Evolutionary conservation across 2,113 vertebrate species (phyloP), one percentile per base, ranked within the genome.

Genomic region (Protomyctophum bolini): DNA sequence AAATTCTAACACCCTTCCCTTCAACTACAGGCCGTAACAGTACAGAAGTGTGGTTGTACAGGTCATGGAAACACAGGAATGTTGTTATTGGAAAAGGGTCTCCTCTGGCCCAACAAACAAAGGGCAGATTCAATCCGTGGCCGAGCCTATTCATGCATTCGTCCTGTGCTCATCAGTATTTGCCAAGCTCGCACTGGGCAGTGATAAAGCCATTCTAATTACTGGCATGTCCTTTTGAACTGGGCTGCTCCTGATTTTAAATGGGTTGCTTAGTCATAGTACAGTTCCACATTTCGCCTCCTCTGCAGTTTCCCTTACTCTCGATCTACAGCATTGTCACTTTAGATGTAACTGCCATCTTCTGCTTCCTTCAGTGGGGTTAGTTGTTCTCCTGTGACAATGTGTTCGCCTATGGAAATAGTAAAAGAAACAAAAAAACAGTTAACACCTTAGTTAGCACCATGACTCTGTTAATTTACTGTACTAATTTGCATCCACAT

Each of bases 381-480:
- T 88, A 98, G 92, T 99, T 99, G 92, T 99, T 99, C 86, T 99
- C 97, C 74, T 95, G 93, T 0, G 94, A 95, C 62, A 89, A 60
- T 61, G 87, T 86, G 8, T 84, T 86, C n/a, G 91, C 92, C 97
- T 98, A 33, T 9, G n/a, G 68, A 72, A 72, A 56, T n/a, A 29
- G 49, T 7, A 9, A 59, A 29, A 65, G 10, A 41, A 73, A 73
- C 11, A 47, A 50, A 14, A 66, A 41, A n/a, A 3, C 7, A 60
- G 50, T 15, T 7, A 21, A 41, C 5, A 41, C 33, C 33, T n/a
- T n/a, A n/a, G n/a, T n/a, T 41, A 4, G 33, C 33, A 6, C 33
- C 33, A 41, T 41, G 33, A 41, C 33, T 41, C 33, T 41, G 33
- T 4, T 41, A 1, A 41, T 41, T 41, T 41, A 41, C 33, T 41